Base-by-base conservation (phyloP, 2,113 vertebrate genomes). In the Crotophaga sulcirostris region DNA sequence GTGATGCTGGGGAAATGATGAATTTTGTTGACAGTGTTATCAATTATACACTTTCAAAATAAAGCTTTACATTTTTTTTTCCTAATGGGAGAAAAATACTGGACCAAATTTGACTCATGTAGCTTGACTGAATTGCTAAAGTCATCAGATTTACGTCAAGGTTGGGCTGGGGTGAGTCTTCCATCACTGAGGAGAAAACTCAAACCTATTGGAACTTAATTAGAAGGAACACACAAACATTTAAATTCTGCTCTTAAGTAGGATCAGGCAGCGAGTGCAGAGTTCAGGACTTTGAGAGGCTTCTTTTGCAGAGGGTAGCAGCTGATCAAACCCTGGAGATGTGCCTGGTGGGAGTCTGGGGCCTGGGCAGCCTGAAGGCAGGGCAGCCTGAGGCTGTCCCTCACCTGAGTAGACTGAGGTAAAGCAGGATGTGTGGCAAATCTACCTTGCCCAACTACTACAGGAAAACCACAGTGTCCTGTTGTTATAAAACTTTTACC, bases 21-120 rank as follows among this genome's bases (percentile, higher is more conserved):
- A 94, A 96, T 84, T 85, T 89, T 91, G 40, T 96, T 90, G 87
- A 78, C 80, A 91, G 60, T 60, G 13, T 79, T 94, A 90, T 87
- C 70, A 54, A 31, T 83, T 89, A 77, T 45, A 54, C 51, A n/a
- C 34, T 81, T 94, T 67, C 64, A 84, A 84, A 95, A 81, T 85
- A 87, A 92, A 84, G 44, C 58, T 90, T 94, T 83, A 29, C 25
- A 59, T 88, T 81, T 90, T 89, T n/a, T 28, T 96, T 91, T 47
- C 73, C 15, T 68, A 84, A 84, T 59, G 54, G 5, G 33, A 5
- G 6, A 2, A 28, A 40, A 66, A 44, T 49, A 49, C 3, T 13
- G 23, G 52, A 42, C 52, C 51, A 69, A 38, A 74, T 87, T 91
- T 90, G 51, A 69, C n/a, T 91, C 40, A 11, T 42, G 24, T 67